Base-by-base conservation (phyloP, 1,140 invertebrate species). In the Drosophila nikananu region DNA sequence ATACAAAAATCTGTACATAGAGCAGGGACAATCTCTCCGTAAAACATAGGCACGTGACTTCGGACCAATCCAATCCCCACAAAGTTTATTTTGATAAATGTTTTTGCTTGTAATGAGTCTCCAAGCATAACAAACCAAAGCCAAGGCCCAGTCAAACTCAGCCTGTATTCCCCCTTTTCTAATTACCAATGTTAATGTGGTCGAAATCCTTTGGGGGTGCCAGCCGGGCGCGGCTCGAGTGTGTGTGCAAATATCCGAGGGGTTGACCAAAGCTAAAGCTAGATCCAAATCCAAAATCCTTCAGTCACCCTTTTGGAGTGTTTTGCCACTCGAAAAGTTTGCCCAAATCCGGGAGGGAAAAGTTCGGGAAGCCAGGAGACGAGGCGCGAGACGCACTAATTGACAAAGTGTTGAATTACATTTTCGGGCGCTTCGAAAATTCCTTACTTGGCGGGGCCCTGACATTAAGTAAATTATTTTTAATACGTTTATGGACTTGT, bases 381-480 rank as follows among this genome's bases (percentile, higher is more conserved):
- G 23, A 49, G 30, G 32, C 32, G 9, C 30, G 30, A 30, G 27
- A 15, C 30, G 25, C 74, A 86, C 86, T 90, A 90, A 90, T 90
- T 90, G 83, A 86, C 82, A 86, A 86, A 90, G 86, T 91, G 86
- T 90, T 91, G 80, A 91, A 78, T 90, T 90, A 82, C 86, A 86
- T 70, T 86, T 83, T 42, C 72, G 27, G 80, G 48, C 67, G 65
- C 54, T 80, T 79, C 46, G 46, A 51, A 72, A 83, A 90, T 83
- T n/a, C 54, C 70, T 65, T 42, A 58, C 76, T 79, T 57, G 44
- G 51, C 71, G 35, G 41, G 59, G 64, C 60, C 60, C 70, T 92
- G 90, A 92, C 90, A 82, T 91, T 92, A 92, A 92, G 86, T 87
- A 92, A 92, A 92, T 92, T 92, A 92, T 92, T 87, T 92, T 91